Base-by-base conservation (phyloP, 2,888 invertebrate species). In the Eustalomyia histrio region DNA sequence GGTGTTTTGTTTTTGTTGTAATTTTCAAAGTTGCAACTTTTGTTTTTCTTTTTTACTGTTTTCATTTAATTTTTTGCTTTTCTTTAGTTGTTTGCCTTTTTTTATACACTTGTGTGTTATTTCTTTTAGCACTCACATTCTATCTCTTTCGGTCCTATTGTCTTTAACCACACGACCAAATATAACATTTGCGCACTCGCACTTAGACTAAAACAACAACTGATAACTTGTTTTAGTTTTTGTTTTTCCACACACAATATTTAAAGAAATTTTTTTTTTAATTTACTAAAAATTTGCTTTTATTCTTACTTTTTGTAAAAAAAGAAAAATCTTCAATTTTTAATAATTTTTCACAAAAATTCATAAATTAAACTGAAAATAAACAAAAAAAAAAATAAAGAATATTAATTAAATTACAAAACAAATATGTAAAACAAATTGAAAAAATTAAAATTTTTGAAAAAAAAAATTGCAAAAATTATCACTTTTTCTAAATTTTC, bases 151-250 rank as follows among this genome's bases (percentile, higher is more conserved):
- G 16, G 71, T 57, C 83, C 55, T 71, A 53, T 17, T n/a, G 35
- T 52, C n/a, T 33, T 29, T 29, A 47, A 63, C 68, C 43, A 63
- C 35, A 43, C 55, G 63, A 74, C 29, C 39, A 61, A 55, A 47
- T 55, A 52, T 55, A 24, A 43, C 79, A 73, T 76, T 82, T 74
- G 82, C 83, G 83, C 83, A 83, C 69, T 83, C 83, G 83, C 80
- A 83, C 79, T 79, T 68, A 16, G 47, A 29, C 29, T 29, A 67
- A 29, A 55, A 43, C 57, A 21, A 50, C 64, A 53, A 65, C 71
- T 74, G 68, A 65, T 71, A 68, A 80, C 61, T 72, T 83, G 76
- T 79, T 79, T 29, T 29, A 6, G 29, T 29, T 29, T 6, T 29
- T 21, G 21, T 4, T 21, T 2, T 82, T 79, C 64, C 76, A 52